Evolutionary conservation across 1,140 invertebrate genomes (phyloP).

Genomic region (Contarinia nasturtii): DNA sequence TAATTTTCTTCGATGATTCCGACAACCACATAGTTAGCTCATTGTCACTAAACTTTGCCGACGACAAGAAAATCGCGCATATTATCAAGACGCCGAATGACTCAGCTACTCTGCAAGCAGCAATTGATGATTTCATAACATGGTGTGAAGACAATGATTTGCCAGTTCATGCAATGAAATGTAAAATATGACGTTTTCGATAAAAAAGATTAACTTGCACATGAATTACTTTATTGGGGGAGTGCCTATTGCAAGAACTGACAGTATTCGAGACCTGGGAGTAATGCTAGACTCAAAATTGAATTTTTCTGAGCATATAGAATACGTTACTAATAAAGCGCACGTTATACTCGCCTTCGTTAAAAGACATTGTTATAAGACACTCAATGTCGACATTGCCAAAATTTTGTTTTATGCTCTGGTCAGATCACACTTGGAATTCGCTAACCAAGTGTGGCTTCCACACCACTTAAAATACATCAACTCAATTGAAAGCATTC

Average conservation of each 20-base stretch:
- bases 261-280: conserved; percentile 12
- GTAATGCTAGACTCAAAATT: not conserved
- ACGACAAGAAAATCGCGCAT: not conserved
- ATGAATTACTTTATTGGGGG: not conserved
- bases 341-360: too few relatives aligned
- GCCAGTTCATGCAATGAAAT: not conserved
- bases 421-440: not conserved
- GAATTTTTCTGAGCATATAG: not conserved
- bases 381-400: too few relatives aligned
- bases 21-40: not conserved
- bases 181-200: not conserved
- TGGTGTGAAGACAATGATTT: not conserved
- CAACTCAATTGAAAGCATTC: not conserved
- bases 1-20: not conserved
- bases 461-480: not conserved
- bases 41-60: not conserved
- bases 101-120: not conserved
- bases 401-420: not conserved
- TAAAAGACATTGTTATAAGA: not conserved
- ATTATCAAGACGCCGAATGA: not conserved
- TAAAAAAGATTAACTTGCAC: not conserved
- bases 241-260: not conserved
- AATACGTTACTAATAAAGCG: not conserved
- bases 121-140: not conserved
- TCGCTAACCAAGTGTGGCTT: not conserved